phyloP scores from a whole-genome alignment of 2,113 vertebrate species.

The Corynorhinus townsendii region DNA sequence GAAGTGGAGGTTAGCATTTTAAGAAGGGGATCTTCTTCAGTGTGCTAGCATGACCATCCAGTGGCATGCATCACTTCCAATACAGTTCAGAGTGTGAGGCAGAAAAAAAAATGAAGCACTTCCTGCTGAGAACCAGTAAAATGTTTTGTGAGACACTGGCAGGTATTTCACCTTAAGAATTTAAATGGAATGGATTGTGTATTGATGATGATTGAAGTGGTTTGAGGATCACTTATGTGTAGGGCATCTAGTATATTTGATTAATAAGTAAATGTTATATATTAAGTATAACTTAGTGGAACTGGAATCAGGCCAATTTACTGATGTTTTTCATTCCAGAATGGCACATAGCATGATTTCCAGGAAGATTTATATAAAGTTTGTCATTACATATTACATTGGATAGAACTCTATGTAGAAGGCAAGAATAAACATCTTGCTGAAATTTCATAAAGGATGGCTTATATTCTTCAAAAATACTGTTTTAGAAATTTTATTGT shows the following conservation, averaged over 20 bases:
- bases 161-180: slow-evolving; percentile 58
- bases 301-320: slow-evolving; percentile 25
- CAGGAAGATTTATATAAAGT: slow-evolving; percentile 34
- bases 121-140: slow-evolving; percentile 31
- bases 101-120: background rate
- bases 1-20: slow-evolving; percentile 49
- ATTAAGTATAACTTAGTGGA: background rate
- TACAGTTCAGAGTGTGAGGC: slow-evolving; percentile 38
- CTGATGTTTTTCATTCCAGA: background rate
- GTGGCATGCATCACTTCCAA: slow-evolving; percentile 22
- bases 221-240: slow-evolving; percentile 17
- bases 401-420: background rate
- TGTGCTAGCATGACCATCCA: background rate
- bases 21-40: slow-evolving; percentile 27
- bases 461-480: slow-evolving; percentile 15
- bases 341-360: background rate
- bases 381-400: slow-evolving; percentile 13
- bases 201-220: background rate
- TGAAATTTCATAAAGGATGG: background rate
- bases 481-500: background rate
- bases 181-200: slow-evolving; percentile 53
- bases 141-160: background rate
- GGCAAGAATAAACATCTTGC: background rate
- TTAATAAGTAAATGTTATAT: slow-evolving; percentile 56
- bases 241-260: slow-evolving; percentile 61